A percentile compares a stretch with the other conserved stretches of the same genome.
Evolutionary conservation across 2,888 invertebrate species (phyloP).

Genomic region (Drosophila mettleri): DNA sequence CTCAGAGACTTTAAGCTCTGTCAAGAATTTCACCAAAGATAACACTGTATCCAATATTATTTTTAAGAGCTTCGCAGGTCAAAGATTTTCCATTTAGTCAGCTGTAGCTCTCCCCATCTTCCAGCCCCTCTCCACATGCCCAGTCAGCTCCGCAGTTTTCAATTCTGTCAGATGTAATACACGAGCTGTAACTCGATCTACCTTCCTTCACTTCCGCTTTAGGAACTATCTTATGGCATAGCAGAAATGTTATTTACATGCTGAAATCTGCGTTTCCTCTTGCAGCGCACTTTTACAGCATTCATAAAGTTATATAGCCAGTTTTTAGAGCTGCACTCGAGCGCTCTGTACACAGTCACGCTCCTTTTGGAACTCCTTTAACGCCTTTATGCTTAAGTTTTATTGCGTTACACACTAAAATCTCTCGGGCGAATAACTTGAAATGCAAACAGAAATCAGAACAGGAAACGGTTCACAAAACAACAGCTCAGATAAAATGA

Average conservation of each 20-base stretch:
- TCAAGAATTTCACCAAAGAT: background rate
- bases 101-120: background rate
- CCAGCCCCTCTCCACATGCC: background rate
- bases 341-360: constrained; percentile 1
- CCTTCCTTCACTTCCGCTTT: background rate
- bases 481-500: constrained; percentile 32
- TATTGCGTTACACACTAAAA: constrained; percentile 65
- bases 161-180: background rate
- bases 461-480: constrained; percentile 58
- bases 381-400: constrained; percentile 65
- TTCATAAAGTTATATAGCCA: constrained; percentile 57
- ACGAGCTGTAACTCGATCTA: background rate
- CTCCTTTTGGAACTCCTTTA: constrained; percentile 32
- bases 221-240: constrained; percentile 9
- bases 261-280: constrained; percentile 11
- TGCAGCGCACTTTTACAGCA: constrained; percentile 40
- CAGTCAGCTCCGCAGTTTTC: background rate
- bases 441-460: constrained; percentile 78
- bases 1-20: background rate
- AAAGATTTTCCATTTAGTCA: background rate
- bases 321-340: constrained; percentile 46
- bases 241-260: constrained; percentile 15
- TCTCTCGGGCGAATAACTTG: constrained; percentile 71
- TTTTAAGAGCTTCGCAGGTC: no score
- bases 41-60: no score